Conservation (phyloP, 2,113 vertebrate species). For the Orycteropus afer region DNA sequence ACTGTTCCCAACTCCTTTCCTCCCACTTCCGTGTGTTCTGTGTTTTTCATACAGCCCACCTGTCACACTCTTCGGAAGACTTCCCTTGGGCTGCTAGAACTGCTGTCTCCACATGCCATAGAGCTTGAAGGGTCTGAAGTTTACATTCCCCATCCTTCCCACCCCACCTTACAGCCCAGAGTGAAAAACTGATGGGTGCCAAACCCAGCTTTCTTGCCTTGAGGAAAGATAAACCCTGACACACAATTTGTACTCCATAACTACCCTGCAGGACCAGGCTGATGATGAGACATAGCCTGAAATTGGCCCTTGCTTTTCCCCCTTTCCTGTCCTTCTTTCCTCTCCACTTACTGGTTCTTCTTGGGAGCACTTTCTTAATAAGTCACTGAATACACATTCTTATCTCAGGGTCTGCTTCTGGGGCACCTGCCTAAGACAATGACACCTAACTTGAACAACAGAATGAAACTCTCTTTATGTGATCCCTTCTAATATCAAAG, state of each 20-base stretch:
- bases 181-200: background rate
- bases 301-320: background rate
- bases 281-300: background rate
- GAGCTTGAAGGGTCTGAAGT: background rate
- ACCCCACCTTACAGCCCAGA: background rate
- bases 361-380: background rate
- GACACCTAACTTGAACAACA: background rate
- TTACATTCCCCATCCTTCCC: background rate
- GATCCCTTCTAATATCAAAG: background rate
- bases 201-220: background rate
- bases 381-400: background rate
- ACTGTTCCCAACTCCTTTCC: rapidly evolving
- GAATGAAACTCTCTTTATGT: background rate
- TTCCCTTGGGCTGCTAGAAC: background rate
- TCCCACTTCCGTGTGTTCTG: background rate
- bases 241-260: background rate
- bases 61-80: no score
- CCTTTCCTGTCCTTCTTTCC: background rate
- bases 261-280: background rate
- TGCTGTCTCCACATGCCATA: background rate
- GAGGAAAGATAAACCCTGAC: background rate
- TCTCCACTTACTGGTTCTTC: background rate
- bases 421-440: rapidly evolving
- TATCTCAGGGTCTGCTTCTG: background rate
- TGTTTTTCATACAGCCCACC: background rate